phyloP scores from a whole-genome alignment of 2,888 invertebrate species.

The Suillia variegata region DNA sequence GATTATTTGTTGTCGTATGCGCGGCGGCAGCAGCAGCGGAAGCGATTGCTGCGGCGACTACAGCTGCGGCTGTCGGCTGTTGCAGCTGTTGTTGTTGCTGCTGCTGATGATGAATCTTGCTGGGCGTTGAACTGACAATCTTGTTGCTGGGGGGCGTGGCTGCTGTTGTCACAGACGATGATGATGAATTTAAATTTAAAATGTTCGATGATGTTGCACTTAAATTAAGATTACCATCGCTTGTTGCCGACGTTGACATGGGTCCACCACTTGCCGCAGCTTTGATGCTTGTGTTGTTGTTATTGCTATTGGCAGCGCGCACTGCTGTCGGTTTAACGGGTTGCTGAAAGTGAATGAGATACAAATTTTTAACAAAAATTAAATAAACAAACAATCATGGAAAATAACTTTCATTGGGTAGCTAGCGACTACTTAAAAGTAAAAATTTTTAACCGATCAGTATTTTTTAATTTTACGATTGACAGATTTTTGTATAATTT shows the following conservation, averaged over 20 bases:
- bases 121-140: constrained; percentile 61
- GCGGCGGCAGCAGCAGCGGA: constrained; percentile 25
- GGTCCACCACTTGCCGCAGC: too few relatives aligned
- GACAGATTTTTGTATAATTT: too few relatives aligned
- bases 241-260: constrained; percentile 63
- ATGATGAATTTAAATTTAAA: constrained; percentile 54
- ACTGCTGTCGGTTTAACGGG: constrained; percentile 88
- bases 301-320: constrained; percentile 65
- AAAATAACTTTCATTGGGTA: too few relatives aligned
- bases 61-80: constrained; percentile 31
- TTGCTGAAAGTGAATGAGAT: too few relatives aligned
- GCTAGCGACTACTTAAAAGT: too few relatives aligned
- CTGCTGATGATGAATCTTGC: constrained; percentile 58
- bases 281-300: too few relatives aligned
- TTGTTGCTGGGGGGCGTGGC: constrained; percentile 52
- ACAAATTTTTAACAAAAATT: constrained; percentile 9
- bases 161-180: constrained; percentile 27
- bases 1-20: constrained; percentile 27
- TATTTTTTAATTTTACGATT: too few relatives aligned
- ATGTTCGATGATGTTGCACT: constrained; percentile 31
- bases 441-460: too few relatives aligned
- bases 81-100: constrained; percentile 43
- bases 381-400: too few relatives aligned
- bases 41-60: constrained; percentile 31
- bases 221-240: constrained; percentile 54